phyloP scores from a whole-genome alignment of 2,113 vertebrate species.

The Ptychochromis oligacanthus region DNA sequence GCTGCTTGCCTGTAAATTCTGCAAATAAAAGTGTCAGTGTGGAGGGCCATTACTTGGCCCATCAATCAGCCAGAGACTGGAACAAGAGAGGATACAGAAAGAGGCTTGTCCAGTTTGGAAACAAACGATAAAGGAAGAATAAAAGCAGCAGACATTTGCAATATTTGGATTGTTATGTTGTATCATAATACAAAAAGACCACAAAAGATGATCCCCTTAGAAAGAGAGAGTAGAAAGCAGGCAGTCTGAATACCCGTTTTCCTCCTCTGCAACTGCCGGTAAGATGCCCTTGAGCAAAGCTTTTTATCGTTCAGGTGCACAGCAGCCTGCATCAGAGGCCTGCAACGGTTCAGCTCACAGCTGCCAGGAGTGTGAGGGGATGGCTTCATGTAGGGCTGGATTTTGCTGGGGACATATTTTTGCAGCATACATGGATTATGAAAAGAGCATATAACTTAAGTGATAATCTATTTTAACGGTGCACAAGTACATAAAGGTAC shows the following conservation, averaged over 20 bases:
- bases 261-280: background rate
- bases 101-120: constrained; percentile 6
- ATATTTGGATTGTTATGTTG: background rate
- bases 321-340: background rate
- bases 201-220: background rate
- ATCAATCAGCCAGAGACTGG: constrained; percentile 53
- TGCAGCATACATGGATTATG: background rate
- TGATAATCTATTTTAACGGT: background rate
- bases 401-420: background rate
- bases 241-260: background rate
- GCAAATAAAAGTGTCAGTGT: constrained; percentile 41
- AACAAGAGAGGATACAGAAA: background rate
- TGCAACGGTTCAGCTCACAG: background rate
- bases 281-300: constrained; percentile 35
- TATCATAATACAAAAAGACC: background rate
- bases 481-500: background rate
- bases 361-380: constrained; percentile 8
- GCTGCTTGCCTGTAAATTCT: constrained; percentile 49
- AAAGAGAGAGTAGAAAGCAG: background rate
- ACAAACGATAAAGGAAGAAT: background rate
- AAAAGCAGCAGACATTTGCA: background rate
- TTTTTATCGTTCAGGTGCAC: constrained; percentile 31
- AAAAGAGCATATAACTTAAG: background rate
- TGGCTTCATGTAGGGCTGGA: background rate
- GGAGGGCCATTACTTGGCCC: constrained; percentile 19